These are phyloP conservation scores for Porites rus DNA, from an alignment of 92 coral and sea anemone genomes.

Conservation along the genomic window DNA sequence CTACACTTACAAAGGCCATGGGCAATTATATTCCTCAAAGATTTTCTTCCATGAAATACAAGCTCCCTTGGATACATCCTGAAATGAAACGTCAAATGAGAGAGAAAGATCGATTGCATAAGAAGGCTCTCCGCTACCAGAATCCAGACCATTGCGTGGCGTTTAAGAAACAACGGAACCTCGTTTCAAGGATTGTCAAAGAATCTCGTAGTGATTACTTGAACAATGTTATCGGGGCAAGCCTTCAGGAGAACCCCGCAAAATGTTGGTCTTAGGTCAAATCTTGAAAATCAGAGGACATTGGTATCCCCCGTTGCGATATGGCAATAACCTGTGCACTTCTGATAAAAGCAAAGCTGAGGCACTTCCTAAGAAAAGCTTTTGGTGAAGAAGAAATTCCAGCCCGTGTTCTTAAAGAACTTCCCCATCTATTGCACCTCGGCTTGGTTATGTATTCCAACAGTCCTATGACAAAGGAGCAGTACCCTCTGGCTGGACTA, in stretches of 20 bases:
- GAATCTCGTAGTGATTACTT: too few species aligned
- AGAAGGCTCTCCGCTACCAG: slow-evolving; percentile 55
- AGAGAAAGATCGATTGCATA: slow-evolving; percentile 65
- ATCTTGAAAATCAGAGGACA: too few species aligned
- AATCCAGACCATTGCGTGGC: slow-evolving; percentile 26
- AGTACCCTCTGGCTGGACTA: too few species aligned
- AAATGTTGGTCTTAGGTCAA: slow-evolving; percentile 68
- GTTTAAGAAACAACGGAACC: too few species aligned
- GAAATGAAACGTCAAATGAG: slow-evolving; percentile 71
- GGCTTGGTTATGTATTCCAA: slow-evolving; percentile 47
- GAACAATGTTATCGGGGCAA: slow-evolving; percentile 30
- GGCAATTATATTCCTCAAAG: slow-evolving; percentile 38
- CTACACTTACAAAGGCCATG: not conserved
- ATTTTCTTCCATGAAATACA: too few species aligned
- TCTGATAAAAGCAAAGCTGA: too few species aligned
- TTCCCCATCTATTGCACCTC: too few species aligned
- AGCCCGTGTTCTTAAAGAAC: too few species aligned
- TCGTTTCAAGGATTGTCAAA: too few species aligned
- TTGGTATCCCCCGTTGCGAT: too few species aligned
- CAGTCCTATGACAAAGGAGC: too few species aligned
- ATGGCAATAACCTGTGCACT: not conserved
- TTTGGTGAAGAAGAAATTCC: too few species aligned
- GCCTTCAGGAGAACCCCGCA: slow-evolving; percentile 61
- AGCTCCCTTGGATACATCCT: not conserved
- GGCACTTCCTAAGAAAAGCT: not conserved